These are phyloP conservation scores for Luffia ferchaultella DNA, from an alignment of 2,888 invertebrate species.

Conservation along the genomic window DNA sequence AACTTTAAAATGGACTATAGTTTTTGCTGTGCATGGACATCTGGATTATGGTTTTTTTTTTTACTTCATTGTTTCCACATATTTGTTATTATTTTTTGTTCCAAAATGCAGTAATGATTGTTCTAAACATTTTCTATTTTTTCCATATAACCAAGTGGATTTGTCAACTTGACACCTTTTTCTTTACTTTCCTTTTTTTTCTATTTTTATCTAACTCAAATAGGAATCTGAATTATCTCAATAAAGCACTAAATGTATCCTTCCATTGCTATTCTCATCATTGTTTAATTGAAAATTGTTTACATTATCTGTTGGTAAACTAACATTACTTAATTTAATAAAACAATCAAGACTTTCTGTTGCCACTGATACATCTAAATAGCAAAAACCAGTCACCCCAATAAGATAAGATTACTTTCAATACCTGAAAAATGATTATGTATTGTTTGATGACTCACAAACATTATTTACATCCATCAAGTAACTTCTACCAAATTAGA, in stretches of 20 bases:
- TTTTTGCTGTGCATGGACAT: not conserved
- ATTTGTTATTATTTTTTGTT: not conserved
- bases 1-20: not conserved
- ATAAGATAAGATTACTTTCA: too few relatives aligned
- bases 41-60: not conserved
- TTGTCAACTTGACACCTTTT: not conserved
- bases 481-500: too few relatives aligned
- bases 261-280: not conserved
- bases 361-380: too few relatives aligned
- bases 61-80: not conserved
- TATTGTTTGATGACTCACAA: too few relatives aligned
- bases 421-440: too few relatives aligned
- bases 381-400: too few relatives aligned
- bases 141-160: not conserved
- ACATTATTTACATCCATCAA: too few relatives aligned
- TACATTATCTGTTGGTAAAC: not conserved
- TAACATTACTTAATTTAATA: not conserved
- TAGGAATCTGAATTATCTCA: not conserved
- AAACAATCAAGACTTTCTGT: too few relatives aligned
- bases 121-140: not conserved
- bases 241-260: not conserved
- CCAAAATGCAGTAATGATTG: not conserved
- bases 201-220: not conserved
- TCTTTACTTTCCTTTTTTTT: not conserved
- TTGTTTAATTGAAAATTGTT: not conserved